Base-by-base conservation (phyloP, 2,797 vertebrate species). In the Ambastaia sidthimunki region DNA sequence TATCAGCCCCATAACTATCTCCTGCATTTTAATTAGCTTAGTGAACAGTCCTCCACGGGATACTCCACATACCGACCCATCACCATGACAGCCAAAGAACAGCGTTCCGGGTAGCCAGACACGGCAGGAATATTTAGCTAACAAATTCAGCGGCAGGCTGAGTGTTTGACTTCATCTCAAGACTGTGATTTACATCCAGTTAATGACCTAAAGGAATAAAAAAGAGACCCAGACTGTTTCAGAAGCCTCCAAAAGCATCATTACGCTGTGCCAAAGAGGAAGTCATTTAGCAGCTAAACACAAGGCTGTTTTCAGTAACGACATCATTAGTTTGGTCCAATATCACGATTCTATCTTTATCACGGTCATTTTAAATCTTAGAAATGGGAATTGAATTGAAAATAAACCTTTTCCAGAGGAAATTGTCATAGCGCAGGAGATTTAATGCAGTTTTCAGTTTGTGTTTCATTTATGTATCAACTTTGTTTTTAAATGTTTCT, bases 21-120 rank as follows among this genome's bases (percentile, higher is more conserved):
- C 88, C 92, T 90, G 91, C 91, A 93, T 94, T 95, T 95, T 94
- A 94, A 95, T 95, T 92, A 94, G 93, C 91, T 89, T 68, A 95
- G 93, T 88, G 73, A 95, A 93, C 91, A 88, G 77, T 59, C n/a
- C 85, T 93, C 91, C 93, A 92, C 87, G 84, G 90, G 87, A 91
- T 92, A 73, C 90, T 92, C 90, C 90, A 92, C 84, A 81, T 83
- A 78, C 71, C 78, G 62, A 75, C 74, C 62, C 67, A 83, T 83
- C 84, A 83, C 81, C 66, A 75, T 85, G 84, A 83, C 81, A 85
- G 78, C 71, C 74, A 78, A 54, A 52, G 74, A 76, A 70, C 74
- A 71, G 60, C 76, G 63, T 71, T 85, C 62, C 71, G 70, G 76
- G 62, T 76, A 82, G 77, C 76, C 80, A 84, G 76, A 76, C 80